These are phyloP conservation scores for Pterostichus madidus DNA, from an alignment of 2,888 invertebrate species.

Conservation along the genomic window DNA sequence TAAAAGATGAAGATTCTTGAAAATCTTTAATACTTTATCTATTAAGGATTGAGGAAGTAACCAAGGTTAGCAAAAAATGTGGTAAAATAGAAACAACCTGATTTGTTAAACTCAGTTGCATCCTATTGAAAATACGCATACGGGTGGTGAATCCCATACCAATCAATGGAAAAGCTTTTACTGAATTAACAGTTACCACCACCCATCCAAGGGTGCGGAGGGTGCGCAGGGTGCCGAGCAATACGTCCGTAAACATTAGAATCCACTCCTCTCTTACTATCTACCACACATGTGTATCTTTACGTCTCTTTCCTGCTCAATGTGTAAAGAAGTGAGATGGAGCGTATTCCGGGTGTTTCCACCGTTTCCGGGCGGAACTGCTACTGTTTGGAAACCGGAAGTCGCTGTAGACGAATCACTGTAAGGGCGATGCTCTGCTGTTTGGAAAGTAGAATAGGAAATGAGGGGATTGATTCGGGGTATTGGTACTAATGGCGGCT, in stretches of 20 bases:
- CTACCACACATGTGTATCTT: not conserved
- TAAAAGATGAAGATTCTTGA: too few species aligned
- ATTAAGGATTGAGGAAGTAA: too few species aligned
- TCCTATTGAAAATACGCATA: slow-evolving; percentile 25
- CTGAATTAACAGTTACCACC: slow-evolving; percentile 75
- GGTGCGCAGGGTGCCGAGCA: not conserved
- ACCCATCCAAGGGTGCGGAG: not conserved
- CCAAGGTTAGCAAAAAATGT: too few species aligned
- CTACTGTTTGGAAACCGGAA: slow-evolving; percentile 49
- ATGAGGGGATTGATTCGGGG: slow-evolving; percentile 32
- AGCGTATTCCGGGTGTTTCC: not conserved
- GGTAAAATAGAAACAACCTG: too few species aligned
- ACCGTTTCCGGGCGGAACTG: slow-evolving; percentile 41
- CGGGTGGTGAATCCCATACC: slow-evolving; percentile 2
- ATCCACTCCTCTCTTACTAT: not conserved
- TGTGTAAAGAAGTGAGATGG: slow-evolving; percentile 10
- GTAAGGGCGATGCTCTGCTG: slow-evolving; percentile 30
- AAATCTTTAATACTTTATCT: too few species aligned
- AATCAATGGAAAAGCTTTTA: slow-evolving; percentile 75
- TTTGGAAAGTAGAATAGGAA: slow-evolving; percentile 51
- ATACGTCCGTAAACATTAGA: slow-evolving; percentile 58
- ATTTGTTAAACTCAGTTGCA: not conserved
- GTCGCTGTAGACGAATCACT: slow-evolving; percentile 49
- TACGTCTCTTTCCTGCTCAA: not conserved
- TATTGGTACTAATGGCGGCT: slow-evolving; percentile 19